These are phyloP conservation scores for Axea sp. DNA, from an alignment of 2,888 invertebrate genomes.

Conservation along the genomic window DNA sequence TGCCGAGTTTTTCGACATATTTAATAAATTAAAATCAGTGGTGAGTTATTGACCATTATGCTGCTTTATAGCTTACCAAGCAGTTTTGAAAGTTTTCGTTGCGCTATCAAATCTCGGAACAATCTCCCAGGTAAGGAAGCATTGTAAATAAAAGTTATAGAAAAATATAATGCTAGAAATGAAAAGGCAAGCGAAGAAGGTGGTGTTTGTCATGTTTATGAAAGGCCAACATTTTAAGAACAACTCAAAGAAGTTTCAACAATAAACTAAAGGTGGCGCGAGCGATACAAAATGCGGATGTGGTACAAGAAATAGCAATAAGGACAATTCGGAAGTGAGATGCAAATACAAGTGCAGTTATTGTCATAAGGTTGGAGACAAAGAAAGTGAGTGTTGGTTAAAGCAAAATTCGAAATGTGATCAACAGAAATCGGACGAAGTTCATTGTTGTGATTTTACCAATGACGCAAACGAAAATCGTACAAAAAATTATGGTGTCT, in stretches of 20 bases:
- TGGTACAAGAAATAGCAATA: too few species aligned
- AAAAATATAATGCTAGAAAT: slow-evolving; percentile 13
- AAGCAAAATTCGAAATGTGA: slow-evolving; percentile 1
- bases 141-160: slow-evolving; percentile 28
- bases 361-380: slow-evolving; percentile 6
- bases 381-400: background rate
- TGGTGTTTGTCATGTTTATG: slow-evolving; percentile 2
- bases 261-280: too few species aligned
- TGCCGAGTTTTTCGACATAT: slow-evolving; percentile 27
- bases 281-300: too few species aligned
- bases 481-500: slow-evolving; percentile 11
- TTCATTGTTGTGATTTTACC: background rate
- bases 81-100: slow-evolving; percentile 6
- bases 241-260: background rate
- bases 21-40: slow-evolving; percentile 40
- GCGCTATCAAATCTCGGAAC: slow-evolving; percentile 50
- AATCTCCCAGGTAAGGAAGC: slow-evolving; percentile 31
- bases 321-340: too few species aligned
- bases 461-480: background rate
- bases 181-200: background rate
- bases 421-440: background rate
- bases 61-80: slow-evolving; percentile 11
- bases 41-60: slow-evolving; percentile 25
- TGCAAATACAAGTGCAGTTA: background rate
- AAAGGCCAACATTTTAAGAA: background rate